Conservation (phyloP, 92 coral and sea anemone species). For the Parazoanthus swiftii region DNA sequence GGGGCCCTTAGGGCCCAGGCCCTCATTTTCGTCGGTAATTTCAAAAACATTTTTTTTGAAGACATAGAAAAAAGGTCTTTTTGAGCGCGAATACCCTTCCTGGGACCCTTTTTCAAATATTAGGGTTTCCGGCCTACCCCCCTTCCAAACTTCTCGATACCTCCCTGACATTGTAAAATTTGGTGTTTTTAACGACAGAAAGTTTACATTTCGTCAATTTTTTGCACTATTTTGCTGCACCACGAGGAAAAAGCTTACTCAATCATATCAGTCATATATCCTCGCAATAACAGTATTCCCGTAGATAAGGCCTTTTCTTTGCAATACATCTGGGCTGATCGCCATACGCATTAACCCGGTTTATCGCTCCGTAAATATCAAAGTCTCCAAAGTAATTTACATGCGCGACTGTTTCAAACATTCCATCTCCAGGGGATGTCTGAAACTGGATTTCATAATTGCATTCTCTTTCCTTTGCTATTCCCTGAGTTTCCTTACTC, state of each 20-base stretch:
- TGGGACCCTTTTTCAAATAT: too few species aligned
- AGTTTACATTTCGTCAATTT: too few species aligned
- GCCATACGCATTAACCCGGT: constrained; percentile 55
- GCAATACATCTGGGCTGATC: constrained; percentile 58
- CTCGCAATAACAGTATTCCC: constrained; percentile 61
- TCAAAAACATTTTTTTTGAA: too few species aligned
- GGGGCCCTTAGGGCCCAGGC: too few species aligned
- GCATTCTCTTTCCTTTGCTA: constrained; percentile 34
- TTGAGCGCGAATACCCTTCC: too few species aligned
- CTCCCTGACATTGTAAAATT: too few species aligned
- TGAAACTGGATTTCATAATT: constrained; percentile 69
- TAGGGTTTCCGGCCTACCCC: too few species aligned
- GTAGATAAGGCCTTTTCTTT: constrained; percentile 42
- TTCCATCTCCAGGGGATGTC: constrained; percentile 63
- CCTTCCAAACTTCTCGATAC: too few species aligned
- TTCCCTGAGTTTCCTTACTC: constrained; percentile 27
- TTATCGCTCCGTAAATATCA: constrained; percentile 31
- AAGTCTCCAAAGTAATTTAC: constrained; percentile 32
- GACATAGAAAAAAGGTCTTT: too few species aligned
- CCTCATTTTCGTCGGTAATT: too few species aligned
- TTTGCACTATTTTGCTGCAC: too few species aligned
- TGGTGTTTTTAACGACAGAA: too few species aligned
- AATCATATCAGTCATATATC: background rate
- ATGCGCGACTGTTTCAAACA: constrained; percentile 53
- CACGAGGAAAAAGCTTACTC: background rate